phyloP scores from a whole-genome alignment of 2,797 vertebrate genomes.

The Martes flavigula region DNA sequence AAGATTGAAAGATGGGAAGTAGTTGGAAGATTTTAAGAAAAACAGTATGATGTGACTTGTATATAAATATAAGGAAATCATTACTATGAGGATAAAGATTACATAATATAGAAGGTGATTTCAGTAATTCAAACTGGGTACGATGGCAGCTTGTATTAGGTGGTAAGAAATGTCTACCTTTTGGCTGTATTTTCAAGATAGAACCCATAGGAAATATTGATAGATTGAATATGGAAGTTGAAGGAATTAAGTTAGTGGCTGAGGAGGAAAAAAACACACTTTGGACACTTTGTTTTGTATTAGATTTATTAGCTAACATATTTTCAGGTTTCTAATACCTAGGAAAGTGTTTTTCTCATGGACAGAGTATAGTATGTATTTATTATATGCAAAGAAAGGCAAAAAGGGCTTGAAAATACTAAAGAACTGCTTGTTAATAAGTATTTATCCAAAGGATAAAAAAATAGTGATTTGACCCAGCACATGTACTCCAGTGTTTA shows the following conservation, averaged over 20 bases:
- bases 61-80: not conserved
- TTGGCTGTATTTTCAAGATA: not conserved
- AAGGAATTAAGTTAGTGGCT: not conserved
- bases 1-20: not conserved
- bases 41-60: not conserved
- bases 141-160: not conserved
- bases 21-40: not conserved
- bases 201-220: not conserved
- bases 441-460: not conserved
- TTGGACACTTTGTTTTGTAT: not conserved
- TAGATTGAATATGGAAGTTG: not conserved
- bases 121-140: not conserved
- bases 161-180: not conserved
- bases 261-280: not conserved
- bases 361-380: not conserved
- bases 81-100: not conserved
- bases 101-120: not conserved
- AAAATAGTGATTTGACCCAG: not conserved
- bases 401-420: not conserved
- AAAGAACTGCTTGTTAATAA: not conserved
- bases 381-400: not conserved
- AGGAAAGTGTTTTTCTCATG: not conserved
- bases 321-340: not conserved
- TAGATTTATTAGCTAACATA: not conserved
- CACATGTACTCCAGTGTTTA: not conserved